Base-by-base conservation (phyloP, 2,888 invertebrate genomes). In the Drosophila ustulata region DNA sequence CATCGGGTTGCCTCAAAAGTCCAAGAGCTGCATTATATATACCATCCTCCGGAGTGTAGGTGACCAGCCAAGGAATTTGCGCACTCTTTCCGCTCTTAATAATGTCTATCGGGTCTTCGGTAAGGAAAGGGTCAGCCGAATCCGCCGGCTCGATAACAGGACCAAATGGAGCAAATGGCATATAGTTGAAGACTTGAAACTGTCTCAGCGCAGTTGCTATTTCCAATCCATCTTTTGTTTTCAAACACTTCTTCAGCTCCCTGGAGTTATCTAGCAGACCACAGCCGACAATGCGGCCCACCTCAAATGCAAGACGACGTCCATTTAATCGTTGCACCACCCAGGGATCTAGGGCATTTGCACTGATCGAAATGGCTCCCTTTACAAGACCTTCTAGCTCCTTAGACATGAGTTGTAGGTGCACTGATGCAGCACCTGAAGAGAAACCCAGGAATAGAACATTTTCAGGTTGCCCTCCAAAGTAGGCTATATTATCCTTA, bases 401-500 rank as follows among this genome's bases (percentile, higher is more conserved):
- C 11, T 94, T 94, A 0, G 95, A 94, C n/a, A 96, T 80, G 74
- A 95, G 94, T 73, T 96, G 96, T 70, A 96, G 94, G 89, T 96
- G 96, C 0, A 95, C 95, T 78, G 96, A 95, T 4, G 95, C 95
- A 37, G 95, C 96, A 0, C 96, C 96, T 0, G 96, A 95, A 3
- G 96, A 96, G 87, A 94, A 93, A 3, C 96, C 96, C 0, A 94
- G 91, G 3, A 96, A 90, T 0, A 96, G 95, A 30, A 96, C 93
- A 64, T 94, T 94, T 50, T 94, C 93, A 1, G 95, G 94, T 0
- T 71, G 47, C 0, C 80, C 80, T 0, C 81, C 84, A 37, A 80
- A 80, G 11, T 96, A 96, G 0, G 23, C 61, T 9, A 80, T 80
- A 18, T 80, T 70, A 0, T 52, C 5, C 26, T 49, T 81, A 9